These are phyloP conservation scores for Epinephelus moara DNA, from an alignment of 2,113 vertebrate species.

Conservation along the genomic window DNA sequence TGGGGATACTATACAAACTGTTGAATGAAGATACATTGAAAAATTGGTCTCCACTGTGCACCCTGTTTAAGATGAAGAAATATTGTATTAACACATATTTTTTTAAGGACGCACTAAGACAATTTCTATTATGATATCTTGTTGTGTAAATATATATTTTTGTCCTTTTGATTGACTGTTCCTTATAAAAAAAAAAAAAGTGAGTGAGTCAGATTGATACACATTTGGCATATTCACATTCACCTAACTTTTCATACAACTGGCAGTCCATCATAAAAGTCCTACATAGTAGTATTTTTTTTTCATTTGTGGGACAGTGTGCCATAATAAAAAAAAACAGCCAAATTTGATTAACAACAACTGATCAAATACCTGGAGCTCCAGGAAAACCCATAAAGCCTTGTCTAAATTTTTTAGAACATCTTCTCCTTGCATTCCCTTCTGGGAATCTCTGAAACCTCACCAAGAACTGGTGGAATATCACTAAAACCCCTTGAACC, in stretches of 20 bases:
- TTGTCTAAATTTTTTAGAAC: not conserved
- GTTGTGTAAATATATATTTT: too few species aligned
- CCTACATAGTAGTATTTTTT: not conserved
- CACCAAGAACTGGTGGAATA: not conserved
- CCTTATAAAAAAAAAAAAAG: too few species aligned
- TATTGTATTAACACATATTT: too few species aligned
- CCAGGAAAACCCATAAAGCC: not conserved
- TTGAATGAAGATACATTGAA: too few species aligned
- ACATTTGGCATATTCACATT: not conserved
- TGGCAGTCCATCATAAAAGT: not conserved
- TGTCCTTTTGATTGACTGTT: too few species aligned
- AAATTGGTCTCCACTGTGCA: too few species aligned
- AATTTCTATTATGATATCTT: too few species aligned
- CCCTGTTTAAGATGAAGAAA: too few species aligned
- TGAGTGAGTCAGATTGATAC: not conserved
- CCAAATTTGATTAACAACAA: not conserved
- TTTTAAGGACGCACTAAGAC: too few species aligned
- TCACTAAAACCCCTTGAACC: not conserved
- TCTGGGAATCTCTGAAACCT: constrained; percentile 22
- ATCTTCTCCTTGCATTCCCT: not conserved
- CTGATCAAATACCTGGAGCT: not conserved
- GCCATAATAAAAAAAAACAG: not conserved
- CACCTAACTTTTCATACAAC: not conserved
- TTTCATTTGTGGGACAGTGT: not conserved
- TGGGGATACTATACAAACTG: too few species aligned